phyloP scores from a whole-genome alignment of 2,888 invertebrate species.

The Brachylomia viminalis region DNA sequence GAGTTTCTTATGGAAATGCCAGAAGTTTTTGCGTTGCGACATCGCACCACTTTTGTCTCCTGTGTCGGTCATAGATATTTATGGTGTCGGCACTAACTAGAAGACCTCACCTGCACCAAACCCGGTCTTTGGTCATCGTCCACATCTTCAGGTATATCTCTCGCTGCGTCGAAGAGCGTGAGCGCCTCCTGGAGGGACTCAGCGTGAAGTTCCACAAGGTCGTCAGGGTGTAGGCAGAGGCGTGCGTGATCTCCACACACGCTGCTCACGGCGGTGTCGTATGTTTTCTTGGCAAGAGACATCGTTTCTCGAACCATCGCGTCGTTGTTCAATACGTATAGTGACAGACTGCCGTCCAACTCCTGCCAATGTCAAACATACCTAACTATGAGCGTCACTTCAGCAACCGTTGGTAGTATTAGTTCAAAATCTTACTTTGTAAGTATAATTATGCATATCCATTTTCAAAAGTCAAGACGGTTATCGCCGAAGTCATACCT shows the following conservation, averaged over 20 bases:
- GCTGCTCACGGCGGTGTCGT: constrained; percentile 51
- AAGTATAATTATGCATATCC: not conserved
- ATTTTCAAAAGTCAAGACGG: not conserved
- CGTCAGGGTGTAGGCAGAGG: constrained; percentile 62
- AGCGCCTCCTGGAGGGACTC: constrained; percentile 19
- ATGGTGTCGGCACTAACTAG: not conserved
- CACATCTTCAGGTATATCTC: constrained; percentile 28
- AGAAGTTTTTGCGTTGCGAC: not conserved
- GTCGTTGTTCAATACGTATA: constrained; percentile 67
- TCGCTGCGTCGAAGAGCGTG: constrained; percentile 34
- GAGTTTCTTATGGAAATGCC: not conserved
- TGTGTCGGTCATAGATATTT: not conserved
- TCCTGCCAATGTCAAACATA: constrained; percentile 63
- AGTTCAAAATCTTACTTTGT: not conserved
- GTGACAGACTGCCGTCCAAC: constrained; percentile 59
- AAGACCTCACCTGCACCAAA: constrained; percentile 41
- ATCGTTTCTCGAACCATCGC: constrained; percentile 63
- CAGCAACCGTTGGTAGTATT: not conserved
- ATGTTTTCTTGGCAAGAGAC: constrained; percentile 54
- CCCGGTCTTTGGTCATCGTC: constrained; percentile 40
- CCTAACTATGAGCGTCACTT: not conserved
- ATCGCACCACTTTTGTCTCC: too few species aligned
- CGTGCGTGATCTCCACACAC: constrained; percentile 53
- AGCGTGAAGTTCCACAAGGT: constrained; percentile 43
- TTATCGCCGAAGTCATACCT: constrained; percentile 28